Evolutionary conservation across 1,140 invertebrate species (phyloP), one percentile per base, ranked within the genome.

Genomic region (Triops longicaudatus): DNA sequence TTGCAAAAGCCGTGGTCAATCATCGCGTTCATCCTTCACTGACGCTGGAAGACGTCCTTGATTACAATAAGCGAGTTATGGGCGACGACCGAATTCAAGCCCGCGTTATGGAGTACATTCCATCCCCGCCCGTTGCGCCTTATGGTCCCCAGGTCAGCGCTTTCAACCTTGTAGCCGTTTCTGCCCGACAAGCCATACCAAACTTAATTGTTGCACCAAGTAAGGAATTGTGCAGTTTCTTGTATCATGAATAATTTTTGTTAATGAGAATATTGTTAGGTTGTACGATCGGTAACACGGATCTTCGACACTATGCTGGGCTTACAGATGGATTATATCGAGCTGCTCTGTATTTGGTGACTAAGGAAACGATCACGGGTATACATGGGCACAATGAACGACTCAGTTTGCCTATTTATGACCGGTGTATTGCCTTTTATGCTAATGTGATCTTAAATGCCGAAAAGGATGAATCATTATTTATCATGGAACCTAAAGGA

Each of bases 381-480:
- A 84, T 88, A 73, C 88, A 89, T 83, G 88, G 88, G 11, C 79
- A 85, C 77, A 85, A 89, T 81, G 88, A 89, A 80, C 81, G 87
- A 28, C 85, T 89, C 63, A 84, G 85, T 7, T 78, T 87, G 3
- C 80, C 82, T 73, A 85, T 86, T 80, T 87, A 86, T 79, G 81
- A 86, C 74, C 73, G 86, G 79, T 82, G 83, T 31, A 83, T 88
- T 26, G 86, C 87, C 80, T 89, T 88, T 81, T 89, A 85, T 80
- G 84, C 87, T 77, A 84, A 87, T 78, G 73, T 89, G 6, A 88
- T 88, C 26, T 78, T 83, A 27, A 87, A 87, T 81, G 83, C 87
- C 37, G 86, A 89, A 77, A 50, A 76, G 44, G 44, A 63, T 22
- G 44, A 63, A 22, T 63, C 44, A 5, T 22, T 63, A 14, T 63